These are phyloP conservation scores for Mya arenaria DNA, from an alignment of 1,140 invertebrate genomes.

Conservation along the genomic window DNA sequence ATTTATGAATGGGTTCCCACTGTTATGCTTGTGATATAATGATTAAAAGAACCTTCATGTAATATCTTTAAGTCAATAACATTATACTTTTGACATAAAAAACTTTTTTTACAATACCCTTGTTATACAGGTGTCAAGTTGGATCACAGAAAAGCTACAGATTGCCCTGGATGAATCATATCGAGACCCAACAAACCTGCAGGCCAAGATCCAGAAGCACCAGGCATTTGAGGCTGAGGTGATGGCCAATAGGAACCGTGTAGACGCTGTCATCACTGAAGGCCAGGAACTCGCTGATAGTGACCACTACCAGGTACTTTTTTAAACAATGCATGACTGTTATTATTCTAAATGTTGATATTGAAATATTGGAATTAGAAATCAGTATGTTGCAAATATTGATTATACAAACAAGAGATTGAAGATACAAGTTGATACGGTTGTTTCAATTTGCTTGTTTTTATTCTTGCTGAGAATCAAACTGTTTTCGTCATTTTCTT, in stretches of 20 bases:
- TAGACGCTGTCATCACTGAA: conserved; percentile 93
- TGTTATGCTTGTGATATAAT: not conserved
- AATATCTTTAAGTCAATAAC: not conserved
- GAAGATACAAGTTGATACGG: too few species aligned
- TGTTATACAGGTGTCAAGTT: conserved; percentile 86
- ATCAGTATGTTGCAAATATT: too few species aligned
- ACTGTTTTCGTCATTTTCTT: too few species aligned
- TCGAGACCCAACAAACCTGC: conserved; percentile 83
- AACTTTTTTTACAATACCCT: too few species aligned
- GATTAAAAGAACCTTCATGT: not conserved
- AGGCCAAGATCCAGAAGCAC: conserved; percentile 98
- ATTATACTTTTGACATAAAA: too few species aligned
- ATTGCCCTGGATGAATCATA: conserved; percentile 99
- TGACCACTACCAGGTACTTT: conserved; percentile 89
- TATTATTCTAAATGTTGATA: too few species aligned
- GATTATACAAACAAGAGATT: too few species aligned
- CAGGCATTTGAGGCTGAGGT: conserved; percentile 92
- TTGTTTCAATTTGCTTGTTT: too few species aligned
- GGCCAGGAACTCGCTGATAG: conserved; percentile 87
- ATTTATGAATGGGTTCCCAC: too few species aligned
- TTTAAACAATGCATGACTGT: too few species aligned
- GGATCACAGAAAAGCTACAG: conserved; percentile 99
- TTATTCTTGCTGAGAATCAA: too few species aligned
- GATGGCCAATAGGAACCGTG: conserved; percentile 85
- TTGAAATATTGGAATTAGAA: too few species aligned